Evolutionary conservation across 2,797 vertebrate species (phyloP).

Genomic region (Micrastur ruficollis): DNA sequence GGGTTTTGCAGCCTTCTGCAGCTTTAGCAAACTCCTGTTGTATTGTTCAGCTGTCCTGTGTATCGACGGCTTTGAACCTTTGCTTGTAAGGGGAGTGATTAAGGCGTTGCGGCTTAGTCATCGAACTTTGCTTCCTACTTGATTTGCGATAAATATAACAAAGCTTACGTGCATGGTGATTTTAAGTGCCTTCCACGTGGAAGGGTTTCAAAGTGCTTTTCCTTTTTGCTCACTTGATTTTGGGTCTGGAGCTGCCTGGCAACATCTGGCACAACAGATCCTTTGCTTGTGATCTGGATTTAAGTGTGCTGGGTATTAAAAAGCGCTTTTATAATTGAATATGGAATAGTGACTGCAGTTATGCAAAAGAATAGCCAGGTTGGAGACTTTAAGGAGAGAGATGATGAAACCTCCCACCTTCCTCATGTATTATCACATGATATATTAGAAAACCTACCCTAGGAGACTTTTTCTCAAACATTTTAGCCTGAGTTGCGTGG

Average conservation of each 20-base stretch:
- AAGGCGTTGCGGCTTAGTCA: neutral
- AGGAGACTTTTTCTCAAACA: neutral
- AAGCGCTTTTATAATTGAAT: neutral
- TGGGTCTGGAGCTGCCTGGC: neutral
- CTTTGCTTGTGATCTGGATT: neutral
- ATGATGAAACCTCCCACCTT: neutral
- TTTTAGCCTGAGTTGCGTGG: neutral
- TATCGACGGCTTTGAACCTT: neutral
- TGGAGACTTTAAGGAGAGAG: neutral
- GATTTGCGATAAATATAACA: neutral
- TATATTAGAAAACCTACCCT: neutral
- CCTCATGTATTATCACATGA: neutral
- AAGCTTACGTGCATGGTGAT: accelerated
- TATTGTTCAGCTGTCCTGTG: neutral
- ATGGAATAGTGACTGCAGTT: neutral
- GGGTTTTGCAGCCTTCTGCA: neutral
- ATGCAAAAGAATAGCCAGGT: neutral
- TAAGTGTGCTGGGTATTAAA: neutral
- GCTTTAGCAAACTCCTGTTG: neutral
- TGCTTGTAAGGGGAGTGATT: neutral
- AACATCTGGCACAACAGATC: neutral
- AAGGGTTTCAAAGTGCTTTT: neutral
- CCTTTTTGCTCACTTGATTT: neutral
- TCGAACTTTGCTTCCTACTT: constrained; percentile 18
- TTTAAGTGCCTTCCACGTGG: neutral